A percentile compares a stretch with the other conserved stretches of the same genome.
phyloP scores from a whole-genome alignment of 1,140 invertebrate species.

The Lasioglossum baleicum region DNA sequence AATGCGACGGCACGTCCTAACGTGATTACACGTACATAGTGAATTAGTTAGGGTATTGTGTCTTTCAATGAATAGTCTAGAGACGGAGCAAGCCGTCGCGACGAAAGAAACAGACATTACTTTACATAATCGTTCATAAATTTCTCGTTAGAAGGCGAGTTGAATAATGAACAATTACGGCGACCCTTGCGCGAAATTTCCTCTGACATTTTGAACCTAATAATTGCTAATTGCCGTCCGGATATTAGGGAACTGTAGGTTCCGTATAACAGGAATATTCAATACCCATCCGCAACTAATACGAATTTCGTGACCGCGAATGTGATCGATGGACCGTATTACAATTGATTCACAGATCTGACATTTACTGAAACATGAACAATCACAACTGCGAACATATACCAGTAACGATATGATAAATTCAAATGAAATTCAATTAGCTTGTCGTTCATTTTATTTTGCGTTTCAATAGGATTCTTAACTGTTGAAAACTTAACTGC shows the following conservation, averaged over 20 bases:
- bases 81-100: neutral
- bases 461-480: no score
- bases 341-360: neutral
- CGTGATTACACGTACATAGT: neutral
- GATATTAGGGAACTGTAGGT: constrained; percentile 16
- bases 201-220: neutral
- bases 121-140: neutral
- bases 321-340: neutral
- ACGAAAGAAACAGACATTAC: neutral
- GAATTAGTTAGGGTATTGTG: no score
- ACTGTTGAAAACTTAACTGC: no score
- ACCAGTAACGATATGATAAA: no score
- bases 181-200: neutral
- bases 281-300: neutral
- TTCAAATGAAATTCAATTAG: no score
- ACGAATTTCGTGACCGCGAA: neutral
- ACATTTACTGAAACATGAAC: neutral
- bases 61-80: neutral
- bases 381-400: neutral
- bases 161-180: neutral
- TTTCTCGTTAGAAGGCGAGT: neutral
- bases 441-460: no score
- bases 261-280: neutral
- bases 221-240: neutral
- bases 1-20: neutral